These are phyloP conservation scores for Liparis tanakae DNA, from an alignment of 2,797 vertebrate genomes.

Conservation along the genomic window DNA sequence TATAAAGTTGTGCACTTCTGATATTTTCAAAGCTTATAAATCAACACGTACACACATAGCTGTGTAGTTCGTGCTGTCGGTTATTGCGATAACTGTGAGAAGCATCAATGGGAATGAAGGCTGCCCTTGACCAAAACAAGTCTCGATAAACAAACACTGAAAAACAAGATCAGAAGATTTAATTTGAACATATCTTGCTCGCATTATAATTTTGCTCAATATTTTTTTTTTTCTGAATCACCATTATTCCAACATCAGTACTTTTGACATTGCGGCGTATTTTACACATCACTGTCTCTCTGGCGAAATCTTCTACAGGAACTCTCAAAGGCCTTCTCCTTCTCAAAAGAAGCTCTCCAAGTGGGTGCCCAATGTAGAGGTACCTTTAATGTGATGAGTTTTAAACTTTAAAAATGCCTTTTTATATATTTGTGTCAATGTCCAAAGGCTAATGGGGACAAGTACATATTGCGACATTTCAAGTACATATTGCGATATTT, in stretches of 20 bases:
- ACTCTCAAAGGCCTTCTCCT: slow-evolving; percentile 30
- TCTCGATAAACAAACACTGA: too few relatives aligned
- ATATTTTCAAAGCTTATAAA: slow-evolving; percentile 8
- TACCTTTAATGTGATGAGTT: slow-evolving; percentile 37
- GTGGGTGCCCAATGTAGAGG: slow-evolving; percentile 21
- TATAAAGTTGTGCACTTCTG: slow-evolving; percentile 13
- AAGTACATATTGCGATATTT: slow-evolving; percentile 3
- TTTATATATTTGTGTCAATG: slow-evolving; percentile 25
- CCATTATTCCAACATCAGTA: slow-evolving; percentile 27
- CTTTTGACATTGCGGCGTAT: slow-evolving; percentile 35
- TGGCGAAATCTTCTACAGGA: slow-evolving; percentile 37
- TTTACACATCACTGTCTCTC: slow-evolving; percentile 35
- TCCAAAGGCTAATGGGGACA: neutral
- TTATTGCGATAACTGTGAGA: too few relatives aligned
- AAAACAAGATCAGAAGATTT: neutral
- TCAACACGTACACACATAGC: neutral
- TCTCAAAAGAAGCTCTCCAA: slow-evolving; percentile 26
- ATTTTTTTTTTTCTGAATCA: neutral
- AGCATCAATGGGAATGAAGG: too few relatives aligned
- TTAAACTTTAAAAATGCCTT: slow-evolving; percentile 35
- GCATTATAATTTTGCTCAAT: neutral
- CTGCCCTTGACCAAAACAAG: too few relatives aligned
- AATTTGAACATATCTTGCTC: neutral
- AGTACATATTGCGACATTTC: too few relatives aligned
- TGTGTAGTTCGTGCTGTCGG: too few relatives aligned